Conservation (phyloP, 2,797 vertebrate genomes). For the Anomalospiza imberbis region DNA sequence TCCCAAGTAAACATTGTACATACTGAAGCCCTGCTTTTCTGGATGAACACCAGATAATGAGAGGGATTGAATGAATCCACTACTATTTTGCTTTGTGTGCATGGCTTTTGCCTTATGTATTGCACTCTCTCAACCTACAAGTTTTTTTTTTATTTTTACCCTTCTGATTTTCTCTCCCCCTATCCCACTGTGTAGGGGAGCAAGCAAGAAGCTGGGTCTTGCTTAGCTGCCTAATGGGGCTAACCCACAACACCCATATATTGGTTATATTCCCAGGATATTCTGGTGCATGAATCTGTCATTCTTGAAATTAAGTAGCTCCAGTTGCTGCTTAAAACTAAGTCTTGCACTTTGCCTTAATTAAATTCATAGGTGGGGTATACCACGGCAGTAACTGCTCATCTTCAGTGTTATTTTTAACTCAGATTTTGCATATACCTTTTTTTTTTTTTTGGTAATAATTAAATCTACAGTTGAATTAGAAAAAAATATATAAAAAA, state of each 20-base stretch:
- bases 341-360: neutral
- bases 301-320: neutral
- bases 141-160: neutral
- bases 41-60: neutral
- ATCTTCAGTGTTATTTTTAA: neutral
- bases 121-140: neutral
- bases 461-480: neutral
- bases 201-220: neutral
- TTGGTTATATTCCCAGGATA: neutral
- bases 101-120: neutral
- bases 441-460: neutral
- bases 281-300: neutral
- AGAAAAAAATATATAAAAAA: neutral
- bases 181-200: neutral
- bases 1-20: neutral
- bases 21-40: neutral
- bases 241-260: neutral
- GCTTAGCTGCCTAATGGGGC: neutral
- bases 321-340: neutral
- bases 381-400: rapidly evolving
- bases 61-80: rapidly evolving
- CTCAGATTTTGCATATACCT: neutral
- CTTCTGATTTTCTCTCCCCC: neutral
- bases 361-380: neutral
- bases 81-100: neutral